Percentiles rank a stretch among this genome's conserved stretches.
These are phyloP conservation scores for Toxotes jaculatrix DNA, from an alignment of 2,113 vertebrate genomes.

Conservation along the genomic window DNA sequence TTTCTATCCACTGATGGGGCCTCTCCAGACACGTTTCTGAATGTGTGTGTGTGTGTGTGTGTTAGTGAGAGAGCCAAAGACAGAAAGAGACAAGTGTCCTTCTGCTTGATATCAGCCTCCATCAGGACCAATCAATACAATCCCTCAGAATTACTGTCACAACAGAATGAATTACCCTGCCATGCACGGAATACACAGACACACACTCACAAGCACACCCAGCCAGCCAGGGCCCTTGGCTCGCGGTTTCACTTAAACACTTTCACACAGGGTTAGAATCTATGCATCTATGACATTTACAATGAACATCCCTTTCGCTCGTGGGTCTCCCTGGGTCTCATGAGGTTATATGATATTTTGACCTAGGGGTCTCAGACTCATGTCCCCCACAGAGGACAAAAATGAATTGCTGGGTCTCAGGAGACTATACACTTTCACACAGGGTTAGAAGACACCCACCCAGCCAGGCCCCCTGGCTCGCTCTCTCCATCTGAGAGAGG, in stretches of 20 bases:
- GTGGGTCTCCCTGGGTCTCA: too few relatives aligned
- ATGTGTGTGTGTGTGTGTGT: slow-evolving; percentile 29
- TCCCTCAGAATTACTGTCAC: slow-evolving; percentile 72
- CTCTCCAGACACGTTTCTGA: slow-evolving; percentile 20
- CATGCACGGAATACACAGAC: slow-evolving; percentile 30
- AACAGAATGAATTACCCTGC: slow-evolving; percentile 66
- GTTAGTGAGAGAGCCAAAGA: slow-evolving; percentile 21
- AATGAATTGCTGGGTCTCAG: too few relatives aligned
- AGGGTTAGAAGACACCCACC: too few relatives aligned
- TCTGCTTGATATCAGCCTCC: slow-evolving; percentile 66
- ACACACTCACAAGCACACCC: slow-evolving; percentile 15
- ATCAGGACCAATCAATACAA: slow-evolving; percentile 75
- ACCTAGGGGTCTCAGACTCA: too few relatives aligned
- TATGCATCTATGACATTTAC: too few relatives aligned
- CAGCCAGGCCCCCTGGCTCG: not conserved
- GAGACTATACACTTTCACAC: too few relatives aligned
- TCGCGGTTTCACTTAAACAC: too few relatives aligned
- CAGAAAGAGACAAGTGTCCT: slow-evolving; percentile 69
- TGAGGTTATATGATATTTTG: too few relatives aligned
- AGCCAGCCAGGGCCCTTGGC: too few relatives aligned
- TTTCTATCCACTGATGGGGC: slow-evolving; percentile 42
- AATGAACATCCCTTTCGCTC: too few relatives aligned
- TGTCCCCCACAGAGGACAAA: too few relatives aligned
- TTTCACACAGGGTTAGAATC: too few relatives aligned
- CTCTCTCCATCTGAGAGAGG: slow-evolving; percentile 26